Conservation (phyloP, 2,797 vertebrate species). For the Trematomus bernacchii region DNA sequence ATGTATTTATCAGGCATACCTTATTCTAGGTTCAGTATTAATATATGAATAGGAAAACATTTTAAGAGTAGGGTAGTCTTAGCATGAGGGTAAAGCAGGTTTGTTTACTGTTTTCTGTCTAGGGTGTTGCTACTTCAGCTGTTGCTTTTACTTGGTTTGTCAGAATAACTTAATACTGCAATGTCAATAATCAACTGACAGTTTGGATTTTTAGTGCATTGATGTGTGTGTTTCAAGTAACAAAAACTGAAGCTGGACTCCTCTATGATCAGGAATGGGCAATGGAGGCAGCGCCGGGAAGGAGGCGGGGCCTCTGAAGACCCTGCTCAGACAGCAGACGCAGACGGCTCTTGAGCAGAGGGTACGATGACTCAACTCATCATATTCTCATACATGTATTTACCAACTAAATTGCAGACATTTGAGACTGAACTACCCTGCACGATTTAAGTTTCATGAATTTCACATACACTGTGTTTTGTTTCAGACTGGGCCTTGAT, state of each 20-base stretch:
- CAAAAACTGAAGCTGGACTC: conserved; percentile 45
- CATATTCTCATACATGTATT: conserved; percentile 17
- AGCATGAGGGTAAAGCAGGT: conserved; percentile 11
- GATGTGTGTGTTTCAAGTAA: conserved; percentile 24
- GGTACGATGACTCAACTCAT: conserved; percentile 83
- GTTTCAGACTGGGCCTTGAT: background rate
- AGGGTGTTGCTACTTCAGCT: conserved; percentile 15
- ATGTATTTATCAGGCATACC: conserved; percentile 9
- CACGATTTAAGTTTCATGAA: background rate
- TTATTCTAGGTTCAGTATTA: background rate
- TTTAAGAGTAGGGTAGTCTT: conserved; percentile 9
- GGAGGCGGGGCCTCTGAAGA: conserved; percentile 96
- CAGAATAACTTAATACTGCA: conserved; percentile 2
- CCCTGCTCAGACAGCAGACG: conserved; percentile 97
- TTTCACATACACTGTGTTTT: background rate
- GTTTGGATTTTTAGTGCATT: conserved; percentile 27
- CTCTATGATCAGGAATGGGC: conserved; percentile 92
- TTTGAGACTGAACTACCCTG: conserved; percentile 4
- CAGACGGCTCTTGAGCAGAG: conserved; percentile 96
- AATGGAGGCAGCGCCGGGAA: conserved; percentile 97
- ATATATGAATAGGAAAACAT: conserved; percentile 7
- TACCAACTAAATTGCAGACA: conserved; percentile 14
- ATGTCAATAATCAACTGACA: conserved; percentile 7
- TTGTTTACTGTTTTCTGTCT: conserved; percentile 10
- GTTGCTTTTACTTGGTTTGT: conserved; percentile 20